These are phyloP conservation scores for Dendrocincla fuliginosa DNA, from an alignment of 2,797 vertebrate species.

Conservation along the genomic window DNA sequence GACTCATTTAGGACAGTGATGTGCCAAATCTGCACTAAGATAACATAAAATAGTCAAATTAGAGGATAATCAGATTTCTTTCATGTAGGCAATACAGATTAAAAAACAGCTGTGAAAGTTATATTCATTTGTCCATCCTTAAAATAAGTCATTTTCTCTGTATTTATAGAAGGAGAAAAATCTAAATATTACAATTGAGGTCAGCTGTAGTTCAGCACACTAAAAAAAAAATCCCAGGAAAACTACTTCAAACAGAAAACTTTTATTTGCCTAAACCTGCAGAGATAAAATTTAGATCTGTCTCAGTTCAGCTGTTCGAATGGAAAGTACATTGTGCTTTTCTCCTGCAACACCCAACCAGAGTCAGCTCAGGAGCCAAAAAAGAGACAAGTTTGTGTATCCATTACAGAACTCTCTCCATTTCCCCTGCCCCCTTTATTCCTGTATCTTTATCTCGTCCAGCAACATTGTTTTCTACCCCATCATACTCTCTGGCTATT, in stretches of 20 bases:
- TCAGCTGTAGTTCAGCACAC: neutral
- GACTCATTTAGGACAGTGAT: neutral
- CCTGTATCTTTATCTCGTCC: constrained; percentile 72
- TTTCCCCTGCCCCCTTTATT: constrained; percentile 52
- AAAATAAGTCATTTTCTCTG: neutral
- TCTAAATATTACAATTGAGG: constrained; percentile 7
- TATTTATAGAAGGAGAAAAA: constrained; percentile 25
- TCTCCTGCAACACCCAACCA: neutral
- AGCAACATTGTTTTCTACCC: constrained; percentile 69
- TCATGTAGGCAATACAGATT: neutral
- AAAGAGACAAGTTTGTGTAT: neutral
- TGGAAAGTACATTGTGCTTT: neutral
- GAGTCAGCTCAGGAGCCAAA: neutral
- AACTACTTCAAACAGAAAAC: neutral
- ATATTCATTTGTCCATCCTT: neutral
- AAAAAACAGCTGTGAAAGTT: neutral
- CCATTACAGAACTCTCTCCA: neutral
- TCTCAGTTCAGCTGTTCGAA: neutral
- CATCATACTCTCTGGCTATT: constrained; percentile 66
- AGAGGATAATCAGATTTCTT: neutral
- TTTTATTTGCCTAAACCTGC: neutral
- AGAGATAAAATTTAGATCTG: neutral
- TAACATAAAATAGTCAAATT: neutral
- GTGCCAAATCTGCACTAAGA: neutral
- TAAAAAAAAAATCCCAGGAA: neutral